Evolutionary conservation across 2,888 invertebrate genomes (phyloP), one percentile per base, ranked within the genome.

Genomic region (Eledona agricola): DNA sequence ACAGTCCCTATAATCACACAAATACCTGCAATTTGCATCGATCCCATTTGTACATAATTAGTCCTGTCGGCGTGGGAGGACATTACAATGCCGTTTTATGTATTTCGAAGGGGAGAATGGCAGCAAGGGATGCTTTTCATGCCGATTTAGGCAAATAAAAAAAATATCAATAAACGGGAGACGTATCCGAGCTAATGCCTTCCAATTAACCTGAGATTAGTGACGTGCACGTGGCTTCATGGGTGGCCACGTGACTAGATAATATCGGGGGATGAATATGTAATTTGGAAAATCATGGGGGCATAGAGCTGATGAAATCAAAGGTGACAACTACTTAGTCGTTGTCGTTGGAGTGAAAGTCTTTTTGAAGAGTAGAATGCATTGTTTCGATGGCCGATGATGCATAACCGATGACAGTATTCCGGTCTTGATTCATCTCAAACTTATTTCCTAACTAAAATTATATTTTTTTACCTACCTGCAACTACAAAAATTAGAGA

Each of bases 121-220:
- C n/a, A n/a, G n/a, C n/a, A n/a, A n/a, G n/a, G n/a, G n/a, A n/a
- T n/a, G n/a, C n/a, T 37, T 37, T 20, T 20, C 23, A n/a, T 19
- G n/a, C n/a, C n/a, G n/a, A n/a, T n/a, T n/a, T n/a, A n/a, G n/a
- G n/a, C n/a, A n/a, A n/a, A n/a, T n/a, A n/a, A 12, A 28, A 40
- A 40, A 40, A 40, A 28, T 40, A 17, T 16, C 29, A 15, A 40
- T 40, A 20, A 35, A 35, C 10, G 1, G 9, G 26, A 19, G 12
- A 26, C n/a, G n/a, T n/a, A 23, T 45, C 38, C 10, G 7, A 31
- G 6, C 42, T 20, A 22, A 42, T 29, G 19, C 38, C 53, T 59
- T 52, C 69, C 72, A 73, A 73, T 73, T 73, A 73, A 72, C 72
- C 69, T 69, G 65, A 72, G 72, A 72, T 73, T 73, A 73, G 62